phyloP scores from a whole-genome alignment of 1,140 invertebrate genomes.

The Aphelinus certus region DNA sequence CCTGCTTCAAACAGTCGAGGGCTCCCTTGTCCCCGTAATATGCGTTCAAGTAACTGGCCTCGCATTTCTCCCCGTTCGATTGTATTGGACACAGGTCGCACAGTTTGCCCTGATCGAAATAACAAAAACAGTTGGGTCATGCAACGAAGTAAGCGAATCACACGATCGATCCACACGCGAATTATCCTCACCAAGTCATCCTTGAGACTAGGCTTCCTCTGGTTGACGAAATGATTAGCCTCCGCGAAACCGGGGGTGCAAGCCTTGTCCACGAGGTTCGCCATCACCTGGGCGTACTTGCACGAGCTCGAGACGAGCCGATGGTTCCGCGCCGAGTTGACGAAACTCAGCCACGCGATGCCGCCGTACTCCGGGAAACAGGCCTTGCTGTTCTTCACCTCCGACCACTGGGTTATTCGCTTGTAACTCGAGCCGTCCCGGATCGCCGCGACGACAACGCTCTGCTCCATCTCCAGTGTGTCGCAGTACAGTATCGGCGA shows the following conservation, averaged over 20 bases:
- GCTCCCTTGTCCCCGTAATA: constrained; percentile 76
- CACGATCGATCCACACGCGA: not conserved
- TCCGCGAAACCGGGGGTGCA: constrained; percentile 71
- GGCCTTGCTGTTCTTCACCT: constrained; percentile 68
- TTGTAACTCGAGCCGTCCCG: constrained; percentile 40
- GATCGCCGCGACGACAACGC: constrained; percentile 71
- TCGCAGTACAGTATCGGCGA: constrained; percentile 68
- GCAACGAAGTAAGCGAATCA: not conserved
- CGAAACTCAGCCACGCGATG: constrained; percentile 71
- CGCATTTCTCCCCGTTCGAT: constrained; percentile 53
- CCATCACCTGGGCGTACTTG: constrained; percentile 67
- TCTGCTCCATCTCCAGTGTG: constrained; percentile 60
- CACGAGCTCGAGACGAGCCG: constrained; percentile 65
- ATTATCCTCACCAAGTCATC: constrained; percentile 8
- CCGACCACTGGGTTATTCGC: constrained; percentile 66
- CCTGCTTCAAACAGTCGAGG: constrained; percentile 67
- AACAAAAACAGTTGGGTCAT: not conserved
- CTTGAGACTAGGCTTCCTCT: not conserved
- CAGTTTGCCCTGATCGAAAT: constrained; percentile 34
- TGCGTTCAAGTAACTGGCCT: constrained; percentile 61
- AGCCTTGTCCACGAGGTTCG: constrained; percentile 68
- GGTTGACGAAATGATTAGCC: constrained; percentile 53
- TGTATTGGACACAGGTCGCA: constrained; percentile 47
- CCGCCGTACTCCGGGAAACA: constrained; percentile 75
- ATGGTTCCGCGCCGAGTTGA: constrained; percentile 63